Conservation (phyloP, 2,113 vertebrate genomes). For the Raja brachyura region DNA sequence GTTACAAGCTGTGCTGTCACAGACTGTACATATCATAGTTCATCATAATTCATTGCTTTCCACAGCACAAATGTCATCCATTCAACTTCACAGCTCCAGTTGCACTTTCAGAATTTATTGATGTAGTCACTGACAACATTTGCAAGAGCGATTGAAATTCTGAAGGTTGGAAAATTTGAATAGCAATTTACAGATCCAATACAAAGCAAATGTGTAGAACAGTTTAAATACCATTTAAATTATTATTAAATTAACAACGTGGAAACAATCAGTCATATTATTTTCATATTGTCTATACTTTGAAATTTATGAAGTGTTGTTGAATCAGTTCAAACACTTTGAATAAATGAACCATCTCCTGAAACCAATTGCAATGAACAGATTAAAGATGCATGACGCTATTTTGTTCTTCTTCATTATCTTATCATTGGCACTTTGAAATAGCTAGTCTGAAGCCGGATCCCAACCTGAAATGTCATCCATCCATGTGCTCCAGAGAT, state of each 20-base stretch:
- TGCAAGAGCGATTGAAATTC: not conserved
- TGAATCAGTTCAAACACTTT: not conserved
- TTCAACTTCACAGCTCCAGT: not conserved
- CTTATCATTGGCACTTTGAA: not conserved
- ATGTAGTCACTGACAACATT: not conserved
- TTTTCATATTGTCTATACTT: not conserved
- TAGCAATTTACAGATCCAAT: not conserved
- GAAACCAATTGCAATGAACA: not conserved
- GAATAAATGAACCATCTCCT: not conserved
- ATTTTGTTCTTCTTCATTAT: not conserved
- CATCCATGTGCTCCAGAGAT: no score
- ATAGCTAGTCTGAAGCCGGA: not conserved
- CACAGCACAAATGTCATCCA: slow-evolving; percentile 1
- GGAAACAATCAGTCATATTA: not conserved
- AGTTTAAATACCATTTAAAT: not conserved
- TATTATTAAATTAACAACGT: not conserved
- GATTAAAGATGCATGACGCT: not conserved
- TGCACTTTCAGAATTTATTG: not conserved
- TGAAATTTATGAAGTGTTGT: not conserved
- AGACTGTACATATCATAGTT: not conserved
- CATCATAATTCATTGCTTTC: not conserved
- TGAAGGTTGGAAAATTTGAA: not conserved
- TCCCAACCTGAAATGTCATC: no score
- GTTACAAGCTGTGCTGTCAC: not conserved
- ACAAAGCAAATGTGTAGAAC: not conserved